Base-by-base conservation (phyloP, 2,113 vertebrate genomes). In the Cynoglossus semilaevis region DNA sequence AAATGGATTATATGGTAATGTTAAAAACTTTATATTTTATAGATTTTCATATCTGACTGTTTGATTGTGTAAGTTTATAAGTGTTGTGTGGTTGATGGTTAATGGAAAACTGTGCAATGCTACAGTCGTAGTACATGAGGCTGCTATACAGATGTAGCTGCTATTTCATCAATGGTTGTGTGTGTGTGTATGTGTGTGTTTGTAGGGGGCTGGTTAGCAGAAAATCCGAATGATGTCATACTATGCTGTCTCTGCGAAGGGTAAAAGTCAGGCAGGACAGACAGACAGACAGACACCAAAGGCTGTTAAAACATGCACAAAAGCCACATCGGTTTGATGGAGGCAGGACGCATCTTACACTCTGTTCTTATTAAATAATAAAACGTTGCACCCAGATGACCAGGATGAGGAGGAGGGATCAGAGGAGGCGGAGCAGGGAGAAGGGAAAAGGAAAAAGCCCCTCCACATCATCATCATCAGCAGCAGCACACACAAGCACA, bases 221-320 rank as follows among this genome's bases (percentile, higher is more conserved):
- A 84, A 83, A 77, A 82, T 66, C 79, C 80, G 79, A 77, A 85
- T 89, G 87, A 89, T 87, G 87, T 89, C 87, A 89, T 89, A 79
- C 84, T 85, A 74, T 85, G 75, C 72, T 81, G 84, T 74, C 74
- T 75, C 51, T 62, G 62, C 63, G 77, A 62, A 56, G 40, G 70
- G 72, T 70, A 65, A 84, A 86, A 86, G 81, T 51, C 8, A 37
- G 36, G 10, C n/a, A 37, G 50, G 37, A 34, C n/a, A 37, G 15
- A n/a, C 22, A 29, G 22, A 29, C 6, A 10, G 19, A n/a, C n/a
- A n/a, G 53, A 18, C 55, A 42, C 51, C 45, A 48, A 45, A 40
- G 79, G 48, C 1, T 13, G 45, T 53, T 80, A 51, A 77, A 51
- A 7, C 58, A 51, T 36, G 15, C 15, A 18, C 14, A 15, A 7